Conservation (phyloP, 2,888 invertebrate genomes). For the Ptilodon capucinus region DNA sequence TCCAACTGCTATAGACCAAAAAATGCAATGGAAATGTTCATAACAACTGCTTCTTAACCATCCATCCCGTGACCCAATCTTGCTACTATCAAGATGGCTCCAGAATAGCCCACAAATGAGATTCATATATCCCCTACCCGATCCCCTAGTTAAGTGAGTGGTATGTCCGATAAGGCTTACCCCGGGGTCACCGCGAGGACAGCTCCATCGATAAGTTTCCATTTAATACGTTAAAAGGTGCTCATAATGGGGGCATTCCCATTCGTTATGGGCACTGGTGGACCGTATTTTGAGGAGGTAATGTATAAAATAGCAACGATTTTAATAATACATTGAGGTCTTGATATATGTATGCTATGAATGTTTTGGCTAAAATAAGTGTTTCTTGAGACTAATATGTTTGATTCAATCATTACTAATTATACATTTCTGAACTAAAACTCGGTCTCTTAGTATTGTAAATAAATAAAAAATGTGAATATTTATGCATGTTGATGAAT, state of each 20-base stretch:
- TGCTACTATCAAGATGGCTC: conserved; percentile 31
- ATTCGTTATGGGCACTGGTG: conserved; percentile 67
- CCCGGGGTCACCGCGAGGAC: conserved; percentile 63
- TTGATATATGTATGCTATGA: background rate
- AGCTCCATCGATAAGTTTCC: conserved; percentile 69
- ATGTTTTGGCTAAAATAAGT: background rate
- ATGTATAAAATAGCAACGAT: conserved; percentile 32
- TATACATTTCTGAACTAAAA: too few species aligned
- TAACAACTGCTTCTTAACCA: too few species aligned
- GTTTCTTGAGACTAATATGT: too few species aligned
- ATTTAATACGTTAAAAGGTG: conserved; percentile 81
- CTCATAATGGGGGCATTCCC: conserved; percentile 75
- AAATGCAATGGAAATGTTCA: too few species aligned
- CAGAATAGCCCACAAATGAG: conserved; percentile 48
- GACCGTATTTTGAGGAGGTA: conserved; percentile 47
- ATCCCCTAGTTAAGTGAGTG: conserved; percentile 56
- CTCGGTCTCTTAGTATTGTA: too few species aligned
- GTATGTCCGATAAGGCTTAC: conserved; percentile 59
- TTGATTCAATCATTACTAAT: too few species aligned
- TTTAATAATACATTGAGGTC: conserved; percentile 20
- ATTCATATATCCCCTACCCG: conserved; percentile 40
- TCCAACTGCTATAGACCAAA: too few species aligned
- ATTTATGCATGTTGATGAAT: too few species aligned
- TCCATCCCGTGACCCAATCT: conserved; percentile 11
- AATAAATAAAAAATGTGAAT: too few species aligned